phyloP scores from a whole-genome alignment of 1,140 invertebrate species.

The Pseudomyrmex sp. region DNA sequence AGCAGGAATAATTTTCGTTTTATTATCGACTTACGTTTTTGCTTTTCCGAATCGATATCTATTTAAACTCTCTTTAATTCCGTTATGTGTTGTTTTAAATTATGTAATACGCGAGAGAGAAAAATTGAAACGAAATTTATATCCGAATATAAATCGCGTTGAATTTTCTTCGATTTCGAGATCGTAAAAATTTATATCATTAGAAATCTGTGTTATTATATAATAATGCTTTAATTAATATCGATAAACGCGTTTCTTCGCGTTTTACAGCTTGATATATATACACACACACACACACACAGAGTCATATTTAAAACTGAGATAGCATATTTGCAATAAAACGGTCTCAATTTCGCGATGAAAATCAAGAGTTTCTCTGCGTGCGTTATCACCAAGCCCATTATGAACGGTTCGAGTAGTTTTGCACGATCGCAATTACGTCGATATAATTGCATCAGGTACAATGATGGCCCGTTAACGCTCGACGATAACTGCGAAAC shows the following conservation, averaged over 20 bases:
- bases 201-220: too few relatives aligned
- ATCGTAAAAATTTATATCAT: too few relatives aligned
- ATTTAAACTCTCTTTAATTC: too few relatives aligned
- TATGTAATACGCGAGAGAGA: too few relatives aligned
- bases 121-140: too few relatives aligned
- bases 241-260: neutral
- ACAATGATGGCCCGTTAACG: constrained; percentile 41
- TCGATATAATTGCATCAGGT: constrained; percentile 18
- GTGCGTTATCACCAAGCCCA: neutral
- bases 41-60: too few relatives aligned
- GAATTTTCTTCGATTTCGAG: too few relatives aligned
- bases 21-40: neutral
- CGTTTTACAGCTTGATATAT: too few relatives aligned
- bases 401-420: constrained; percentile 34
- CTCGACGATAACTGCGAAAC: constrained; percentile 32
- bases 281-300: too few relatives aligned
- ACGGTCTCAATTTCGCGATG: neutral
- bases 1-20: neutral
- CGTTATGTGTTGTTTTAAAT: too few relatives aligned
- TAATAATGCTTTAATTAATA: neutral
- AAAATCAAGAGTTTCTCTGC: constrained; percentile 8
- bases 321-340: neutral
- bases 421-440: constrained; percentile 36
- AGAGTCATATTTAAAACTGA: too few relatives aligned
- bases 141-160: too few relatives aligned